A percentile compares a stretch with the other conserved stretches of the same genome.
phyloP scores from a whole-genome alignment of 2,797 vertebrate genomes.

The Orientallactaga sibirica region DNA sequence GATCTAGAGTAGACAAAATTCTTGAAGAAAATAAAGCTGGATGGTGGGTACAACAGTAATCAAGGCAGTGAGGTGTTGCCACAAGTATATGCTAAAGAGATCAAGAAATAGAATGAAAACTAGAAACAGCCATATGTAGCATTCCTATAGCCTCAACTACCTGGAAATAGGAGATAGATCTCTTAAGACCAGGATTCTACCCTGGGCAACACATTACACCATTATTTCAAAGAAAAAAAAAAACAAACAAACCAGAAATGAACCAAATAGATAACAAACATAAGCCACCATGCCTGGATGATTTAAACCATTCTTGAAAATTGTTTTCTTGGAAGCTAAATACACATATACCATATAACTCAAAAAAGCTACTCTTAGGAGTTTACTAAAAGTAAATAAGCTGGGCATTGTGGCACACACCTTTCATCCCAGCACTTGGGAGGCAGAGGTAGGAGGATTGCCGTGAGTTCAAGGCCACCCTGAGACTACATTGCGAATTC shows the following conservation, averaged over 20 bases:
- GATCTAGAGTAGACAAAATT: constrained; percentile 20
- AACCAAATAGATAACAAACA: too few species aligned
- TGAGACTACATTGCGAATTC: too few species aligned
- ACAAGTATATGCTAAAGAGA: constrained; percentile 12
- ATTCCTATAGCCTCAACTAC: not conserved
- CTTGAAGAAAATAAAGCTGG: not conserved
- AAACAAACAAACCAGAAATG: too few species aligned
- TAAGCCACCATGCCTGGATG: too few species aligned
- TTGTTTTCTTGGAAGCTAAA: not conserved
- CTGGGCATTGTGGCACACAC: too few species aligned
- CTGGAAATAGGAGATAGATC: not conserved
- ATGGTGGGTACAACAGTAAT: constrained; percentile 33
- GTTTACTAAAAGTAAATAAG: constrained; percentile 15
- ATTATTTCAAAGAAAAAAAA: not conserved
- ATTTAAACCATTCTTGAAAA: not conserved
- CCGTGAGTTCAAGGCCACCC: too few species aligned
- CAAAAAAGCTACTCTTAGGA: not conserved
- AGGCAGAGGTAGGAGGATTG: too few species aligned
- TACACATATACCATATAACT: not conserved
- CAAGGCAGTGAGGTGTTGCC: not conserved
- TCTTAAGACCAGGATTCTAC: not conserved
- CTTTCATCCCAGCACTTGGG: too few species aligned
- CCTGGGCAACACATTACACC: not conserved
- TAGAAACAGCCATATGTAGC: not conserved
- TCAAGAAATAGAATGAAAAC: constrained; percentile 5